Conservation (phyloP, 2,888 invertebrate species). For the Hartigia nigra region DNA sequence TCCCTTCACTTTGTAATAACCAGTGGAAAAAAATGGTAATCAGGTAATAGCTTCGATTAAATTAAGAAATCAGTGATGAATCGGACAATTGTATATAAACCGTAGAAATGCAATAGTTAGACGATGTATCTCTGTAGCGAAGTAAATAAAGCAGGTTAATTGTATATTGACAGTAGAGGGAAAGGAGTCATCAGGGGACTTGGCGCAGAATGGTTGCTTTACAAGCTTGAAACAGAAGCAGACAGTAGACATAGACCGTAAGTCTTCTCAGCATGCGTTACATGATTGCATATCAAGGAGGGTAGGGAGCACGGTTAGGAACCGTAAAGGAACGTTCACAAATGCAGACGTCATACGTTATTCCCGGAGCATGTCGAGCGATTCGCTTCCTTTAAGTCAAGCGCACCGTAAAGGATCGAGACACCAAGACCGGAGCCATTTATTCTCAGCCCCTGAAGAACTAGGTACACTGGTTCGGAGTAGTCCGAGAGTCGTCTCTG, state of each 20-base stretch:
- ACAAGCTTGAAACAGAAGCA: background rate
- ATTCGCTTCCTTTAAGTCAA: background rate
- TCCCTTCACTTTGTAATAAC: background rate
- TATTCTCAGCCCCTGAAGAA: background rate
- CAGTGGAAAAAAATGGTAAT: background rate
- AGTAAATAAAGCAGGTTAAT: background rate
- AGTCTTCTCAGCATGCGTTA: conserved; percentile 3
- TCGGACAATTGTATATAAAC: background rate
- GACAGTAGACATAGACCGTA: conserved; percentile 1
- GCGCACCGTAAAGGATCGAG: background rate
- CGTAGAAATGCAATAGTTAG: background rate
- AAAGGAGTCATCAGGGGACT: background rate
- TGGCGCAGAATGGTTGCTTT: background rate
- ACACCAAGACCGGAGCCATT: background rate
- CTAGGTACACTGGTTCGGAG: background rate
- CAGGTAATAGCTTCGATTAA: background rate
- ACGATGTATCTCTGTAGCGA: background rate
- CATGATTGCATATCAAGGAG: conserved; percentile 1
- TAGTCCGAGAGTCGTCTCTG: background rate
- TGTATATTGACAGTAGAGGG: background rate
- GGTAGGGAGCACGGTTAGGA: background rate
- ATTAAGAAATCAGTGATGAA: background rate
- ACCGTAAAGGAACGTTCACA: background rate
- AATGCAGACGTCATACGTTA: background rate
- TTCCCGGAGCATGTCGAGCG: background rate